Evolutionary conservation across 2,888 invertebrate genomes (phyloP), one percentile per base, ranked within the genome.

Genomic region (Apotomis turbidana): DNA sequence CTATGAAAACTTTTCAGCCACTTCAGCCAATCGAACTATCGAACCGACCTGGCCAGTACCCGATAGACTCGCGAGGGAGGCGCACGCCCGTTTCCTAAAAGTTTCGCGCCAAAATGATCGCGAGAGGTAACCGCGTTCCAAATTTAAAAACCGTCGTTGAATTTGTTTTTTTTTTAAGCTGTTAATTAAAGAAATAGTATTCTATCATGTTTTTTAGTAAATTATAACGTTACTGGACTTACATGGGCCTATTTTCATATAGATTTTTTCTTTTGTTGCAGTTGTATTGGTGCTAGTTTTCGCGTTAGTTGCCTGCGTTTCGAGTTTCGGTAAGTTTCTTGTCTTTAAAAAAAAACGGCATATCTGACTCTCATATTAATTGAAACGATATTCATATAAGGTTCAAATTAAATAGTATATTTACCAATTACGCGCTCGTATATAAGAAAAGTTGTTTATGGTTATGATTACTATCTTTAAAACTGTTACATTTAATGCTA

Each of bases 31-130:
- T 10, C n/a, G n/a, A 63, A 15, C 12, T 3, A 15, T 10, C n/a
- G n/a, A 63, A 15, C 12, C 5, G 36, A 10, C 46, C 63, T 63
- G 67, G 76, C 80, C 85, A 90, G 90, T 90, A 78, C 76, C 77
- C 70, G 77, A 75, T 77, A 52, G 78, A 76, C 52, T 75, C 78
- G 77, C 83, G 78, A 77, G 85, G 84, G 81, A 75, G 81, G 78
- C 76, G 87, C 81, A 85, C 92, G 91, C 79, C 60, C 57, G 64
- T 15, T 41, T 49, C 41, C 49, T 13, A n/a, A 3, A 70, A 81
- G 85, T 83, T 86, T 90, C 81, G 85, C 89, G 86, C 84, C 83
- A 83, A 85, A 79, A 91, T 91, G 90, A 79, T 78, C 88, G 87
- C 87, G 87, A 87, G 81, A 90, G 91, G 91, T 91, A 79, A 68